Conservation (phyloP, 1,140 invertebrate genomes). For the Yoshiicerus persimilis region DNA sequence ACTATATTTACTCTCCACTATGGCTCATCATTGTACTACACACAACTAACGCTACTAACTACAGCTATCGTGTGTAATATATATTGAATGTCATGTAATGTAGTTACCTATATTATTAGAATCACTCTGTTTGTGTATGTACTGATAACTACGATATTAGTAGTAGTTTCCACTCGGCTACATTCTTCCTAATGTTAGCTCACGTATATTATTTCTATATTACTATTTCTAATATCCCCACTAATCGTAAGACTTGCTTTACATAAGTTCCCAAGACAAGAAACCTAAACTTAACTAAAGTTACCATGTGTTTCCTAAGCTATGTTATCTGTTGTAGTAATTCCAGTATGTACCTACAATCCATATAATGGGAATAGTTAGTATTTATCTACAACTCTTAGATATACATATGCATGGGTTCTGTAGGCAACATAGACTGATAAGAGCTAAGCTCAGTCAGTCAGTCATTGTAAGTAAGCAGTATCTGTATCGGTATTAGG, state of each 20-base stretch:
- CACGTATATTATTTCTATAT: no score
- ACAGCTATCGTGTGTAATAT: not conserved
- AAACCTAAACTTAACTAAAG: not conserved
- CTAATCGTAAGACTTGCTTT: not conserved
- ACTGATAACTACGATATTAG: not conserved
- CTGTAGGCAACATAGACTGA: not conserved
- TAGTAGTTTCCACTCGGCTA: no score
- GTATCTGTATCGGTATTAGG: not conserved
- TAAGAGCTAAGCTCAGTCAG: not conserved
- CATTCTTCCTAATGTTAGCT: not conserved
- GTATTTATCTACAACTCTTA: not conserved
- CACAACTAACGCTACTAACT: not conserved
- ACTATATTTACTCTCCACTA: not conserved
- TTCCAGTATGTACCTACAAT: not conserved
- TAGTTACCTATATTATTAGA: not conserved
- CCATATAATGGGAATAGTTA: not conserved
- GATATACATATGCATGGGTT: not conserved
- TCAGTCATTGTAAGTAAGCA: no score
- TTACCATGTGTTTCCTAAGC: not conserved
- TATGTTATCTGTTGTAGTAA: not conserved
- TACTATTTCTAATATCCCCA: not conserved
- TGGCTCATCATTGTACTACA: not conserved
- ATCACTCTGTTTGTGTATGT: not conserved
- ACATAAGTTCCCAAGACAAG: not conserved
- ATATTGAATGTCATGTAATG: not conserved